Evolutionary conservation across 2,888 invertebrate species (phyloP), one percentile per base, ranked within the genome.

Genomic region (Drosophila affinis): DNA sequence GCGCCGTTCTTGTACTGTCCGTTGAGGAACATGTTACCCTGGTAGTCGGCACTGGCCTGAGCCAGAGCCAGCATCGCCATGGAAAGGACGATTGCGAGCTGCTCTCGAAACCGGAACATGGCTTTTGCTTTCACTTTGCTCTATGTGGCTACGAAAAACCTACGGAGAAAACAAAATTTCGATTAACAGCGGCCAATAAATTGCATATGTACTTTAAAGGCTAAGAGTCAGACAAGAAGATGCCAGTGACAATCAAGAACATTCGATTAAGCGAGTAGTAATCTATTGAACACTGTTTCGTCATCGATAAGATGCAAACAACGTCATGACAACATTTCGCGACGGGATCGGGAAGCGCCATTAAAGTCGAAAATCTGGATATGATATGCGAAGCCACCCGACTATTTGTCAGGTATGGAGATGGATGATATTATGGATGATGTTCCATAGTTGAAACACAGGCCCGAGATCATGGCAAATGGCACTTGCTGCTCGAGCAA

Each of bases 1-100:
- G 91, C 80, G 29, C 84, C 85, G 62, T 90, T 90, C 62, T 91
- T 86, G 47, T 91, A 91, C 65, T 90, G 83, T n/a, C 91, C 91
- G 59, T 89, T 89, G 45, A 91, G 90, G 77, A 91, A 91, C 83
- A 91, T 90, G 70, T 91, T 91, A 27, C 77, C 76, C 47, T 83
- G 74, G 39, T 90, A 90, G 69, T 88, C 89, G 56, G 79, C 73
- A 39, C 65, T 63, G 18, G 48, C 75, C 54, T 74, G 12, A 9
- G 51, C 54, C 44, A 72, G 32, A 9, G 53, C 54, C 32, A 71
- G 32, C 49, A 77, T 64, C 76, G 81, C 79, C 76, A 88, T 58
- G 46, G 73, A 67, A 57, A 88, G 61, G 67, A 79, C 79, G 56
- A 86, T 61, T 46, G 75, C 47, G 46, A 81, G 59, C 49, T 72